These are phyloP conservation scores for Gallinago undulata DNA, from an alignment of 2,113 vertebrate species.

Conservation along the genomic window DNA sequence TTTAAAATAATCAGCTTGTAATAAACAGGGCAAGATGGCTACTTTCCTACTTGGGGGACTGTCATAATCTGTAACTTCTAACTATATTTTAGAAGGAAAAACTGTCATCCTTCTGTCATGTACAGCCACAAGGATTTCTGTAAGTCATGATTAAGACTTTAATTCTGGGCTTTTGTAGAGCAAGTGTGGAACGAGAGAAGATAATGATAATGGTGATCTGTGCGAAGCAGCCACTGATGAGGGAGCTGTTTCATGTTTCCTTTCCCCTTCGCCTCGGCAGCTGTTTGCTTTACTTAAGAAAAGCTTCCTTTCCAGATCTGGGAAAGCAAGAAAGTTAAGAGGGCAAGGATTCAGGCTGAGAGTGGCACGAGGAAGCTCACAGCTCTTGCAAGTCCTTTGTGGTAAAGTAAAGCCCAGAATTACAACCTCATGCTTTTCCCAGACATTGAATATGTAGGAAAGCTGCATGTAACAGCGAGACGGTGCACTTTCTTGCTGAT, in stretches of 20 bases:
- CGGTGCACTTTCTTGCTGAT: background rate
- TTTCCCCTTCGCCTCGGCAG: background rate
- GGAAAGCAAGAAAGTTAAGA: background rate
- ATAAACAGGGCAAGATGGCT: background rate
- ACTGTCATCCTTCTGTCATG: conserved; percentile 28
- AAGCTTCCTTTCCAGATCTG: conserved; percentile 3
- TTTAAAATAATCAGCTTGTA: conserved; percentile 25
- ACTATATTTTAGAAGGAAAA: background rate
- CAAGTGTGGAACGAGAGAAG: conserved; percentile 12
- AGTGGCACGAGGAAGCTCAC: background rate
- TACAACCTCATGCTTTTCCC: background rate
- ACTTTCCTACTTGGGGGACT: background rate
- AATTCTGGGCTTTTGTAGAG: conserved; percentile 15
- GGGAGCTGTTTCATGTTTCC: background rate
- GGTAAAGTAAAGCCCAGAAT: background rate
- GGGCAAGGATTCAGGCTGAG: background rate
- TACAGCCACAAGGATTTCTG: conserved; percentile 54
- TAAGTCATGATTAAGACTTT: conserved; percentile 43
- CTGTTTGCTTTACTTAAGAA: background rate
- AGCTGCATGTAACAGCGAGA: background rate
- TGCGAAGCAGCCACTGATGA: background rate
- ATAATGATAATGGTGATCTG: conserved; percentile 16
- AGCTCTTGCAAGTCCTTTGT: background rate
- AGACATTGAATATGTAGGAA: accelerated
- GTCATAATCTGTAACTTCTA: conserved; percentile 23